These are phyloP conservation scores for Coracopsis vasa DNA, from an alignment of 2,113 vertebrate genomes.

Conservation along the genomic window DNA sequence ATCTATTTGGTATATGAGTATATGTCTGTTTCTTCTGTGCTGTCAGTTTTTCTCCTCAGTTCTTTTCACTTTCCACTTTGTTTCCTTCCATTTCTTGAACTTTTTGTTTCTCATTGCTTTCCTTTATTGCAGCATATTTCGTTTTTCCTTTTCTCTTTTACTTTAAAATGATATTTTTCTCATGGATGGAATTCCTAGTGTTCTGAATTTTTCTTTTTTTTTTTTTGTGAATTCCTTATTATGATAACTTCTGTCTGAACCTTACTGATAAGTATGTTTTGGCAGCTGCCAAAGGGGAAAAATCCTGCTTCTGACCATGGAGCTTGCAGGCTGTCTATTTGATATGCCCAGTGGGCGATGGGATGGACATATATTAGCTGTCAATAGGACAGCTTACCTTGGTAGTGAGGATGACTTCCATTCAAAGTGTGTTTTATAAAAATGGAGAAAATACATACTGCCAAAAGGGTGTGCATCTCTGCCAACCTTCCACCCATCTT, in stretches of 20 bases:
- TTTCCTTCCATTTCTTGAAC: neutral
- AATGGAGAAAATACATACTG: neutral
- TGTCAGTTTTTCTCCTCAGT: neutral
- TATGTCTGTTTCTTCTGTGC: neutral
- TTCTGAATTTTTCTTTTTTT: neutral
- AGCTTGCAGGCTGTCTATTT: neutral
- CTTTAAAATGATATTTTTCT: neutral
- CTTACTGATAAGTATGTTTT: neutral
- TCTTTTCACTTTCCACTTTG: neutral
- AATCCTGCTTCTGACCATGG: neutral
- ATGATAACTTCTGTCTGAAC: neutral
- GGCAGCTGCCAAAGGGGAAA: neutral
- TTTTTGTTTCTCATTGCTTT: neutral
- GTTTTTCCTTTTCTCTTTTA: neutral
- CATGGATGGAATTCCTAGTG: neutral
- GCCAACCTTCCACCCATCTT: neutral
- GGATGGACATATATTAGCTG: neutral
- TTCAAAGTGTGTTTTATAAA: neutral
- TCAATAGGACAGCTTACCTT: neutral
- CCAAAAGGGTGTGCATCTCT: neutral
- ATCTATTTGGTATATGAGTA: neutral
- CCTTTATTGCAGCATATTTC: neutral
- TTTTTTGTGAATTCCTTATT: neutral
- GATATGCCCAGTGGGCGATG: neutral
- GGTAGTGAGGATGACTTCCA: neutral